Evolutionary conservation across 1,140 invertebrate genomes (phyloP).

Genomic region (Xylocopa sonorina): DNA sequence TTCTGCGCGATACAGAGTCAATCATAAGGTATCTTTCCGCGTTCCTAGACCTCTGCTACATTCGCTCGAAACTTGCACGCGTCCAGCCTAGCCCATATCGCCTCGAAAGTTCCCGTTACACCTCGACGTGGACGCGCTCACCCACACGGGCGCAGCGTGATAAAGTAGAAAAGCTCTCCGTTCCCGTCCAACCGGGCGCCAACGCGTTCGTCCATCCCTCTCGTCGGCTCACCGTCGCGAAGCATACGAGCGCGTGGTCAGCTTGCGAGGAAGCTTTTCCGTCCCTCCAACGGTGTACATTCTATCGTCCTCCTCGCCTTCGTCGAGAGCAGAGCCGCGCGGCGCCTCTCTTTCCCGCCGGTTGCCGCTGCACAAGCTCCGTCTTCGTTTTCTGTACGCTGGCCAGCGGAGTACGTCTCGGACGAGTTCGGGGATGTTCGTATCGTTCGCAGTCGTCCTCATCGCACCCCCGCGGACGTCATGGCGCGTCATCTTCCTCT

Average conservation of each 20-base stretch:
- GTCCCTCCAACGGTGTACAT: conserved; percentile 25
- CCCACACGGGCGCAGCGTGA: conserved; percentile 36
- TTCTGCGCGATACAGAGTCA: not conserved
- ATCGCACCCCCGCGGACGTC: conserved; percentile 35
- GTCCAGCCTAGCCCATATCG: conserved; percentile 42
- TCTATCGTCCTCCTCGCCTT: conserved; percentile 53
- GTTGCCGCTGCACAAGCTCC: conserved; percentile 17
- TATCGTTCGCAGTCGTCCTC: conserved; percentile 58
- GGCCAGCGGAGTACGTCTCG: conserved; percentile 65
- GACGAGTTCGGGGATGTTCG: conserved; percentile 66
- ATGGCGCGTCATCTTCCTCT: conserved; percentile 43
- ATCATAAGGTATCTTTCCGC: not conserved
- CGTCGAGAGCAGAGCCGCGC: conserved; percentile 17
- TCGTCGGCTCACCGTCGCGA: conserved; percentile 38
- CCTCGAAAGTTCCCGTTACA: conserved; percentile 55
- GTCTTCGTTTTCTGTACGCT: conserved; percentile 54
- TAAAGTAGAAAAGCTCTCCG: conserved; percentile 60
- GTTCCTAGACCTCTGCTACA: conserved; percentile 3
- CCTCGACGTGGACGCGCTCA: conserved; percentile 54
- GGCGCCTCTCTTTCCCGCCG: conserved; percentile 26
- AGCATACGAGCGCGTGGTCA: conserved; percentile 62
- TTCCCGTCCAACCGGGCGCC: conserved; percentile 14
- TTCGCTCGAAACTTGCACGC: conserved; percentile 11
- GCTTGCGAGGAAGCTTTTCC: conserved; percentile 55
- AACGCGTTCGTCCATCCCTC: conserved; percentile 36